phyloP scores from a whole-genome alignment of 1,140 invertebrate species.

The Agrypnia vestita region DNA sequence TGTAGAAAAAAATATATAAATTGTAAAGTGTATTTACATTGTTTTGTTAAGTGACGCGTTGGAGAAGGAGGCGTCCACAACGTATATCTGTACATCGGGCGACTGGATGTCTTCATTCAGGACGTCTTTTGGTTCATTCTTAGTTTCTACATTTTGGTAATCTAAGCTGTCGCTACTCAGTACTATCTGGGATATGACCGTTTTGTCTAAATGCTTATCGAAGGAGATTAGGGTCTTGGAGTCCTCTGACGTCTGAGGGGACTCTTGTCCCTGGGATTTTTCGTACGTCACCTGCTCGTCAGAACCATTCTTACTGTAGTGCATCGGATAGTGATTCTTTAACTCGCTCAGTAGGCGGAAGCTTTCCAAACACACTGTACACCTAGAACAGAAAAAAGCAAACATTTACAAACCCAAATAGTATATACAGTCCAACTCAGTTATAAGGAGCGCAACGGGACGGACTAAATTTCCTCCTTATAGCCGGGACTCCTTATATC shows the following conservation, averaged over 20 bases:
- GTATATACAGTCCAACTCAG: no score
- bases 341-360: constrained; percentile 68
- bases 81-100: constrained; percentile 55
- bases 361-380: constrained; percentile 65
- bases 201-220: constrained; percentile 57
- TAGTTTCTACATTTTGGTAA: constrained; percentile 58
- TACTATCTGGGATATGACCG: constrained; percentile 54
- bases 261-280: no score
- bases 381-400: constrained; percentile 60
- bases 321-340: constrained; percentile 68
- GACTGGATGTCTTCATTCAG: constrained; percentile 31
- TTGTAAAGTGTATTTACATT: constrained; percentile 10
- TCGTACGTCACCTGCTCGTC: constrained; percentile 17
- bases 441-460: no score
- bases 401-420: no score
- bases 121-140: constrained; percentile 56
- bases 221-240: constrained; percentile 57
- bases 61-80: constrained; percentile 39
- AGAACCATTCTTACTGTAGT: constrained; percentile 62
- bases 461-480: no score
- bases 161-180: constrained; percentile 47
- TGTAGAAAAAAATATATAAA: constrained; percentile 16
- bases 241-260: constrained; percentile 42
- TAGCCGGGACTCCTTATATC: no score
- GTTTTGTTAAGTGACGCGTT: background rate